Percentiles rank a stretch among this genome's conserved stretches.
phyloP scores from a whole-genome alignment of 2,113 vertebrate genomes.

The Hirundichthys speculiger region DNA sequence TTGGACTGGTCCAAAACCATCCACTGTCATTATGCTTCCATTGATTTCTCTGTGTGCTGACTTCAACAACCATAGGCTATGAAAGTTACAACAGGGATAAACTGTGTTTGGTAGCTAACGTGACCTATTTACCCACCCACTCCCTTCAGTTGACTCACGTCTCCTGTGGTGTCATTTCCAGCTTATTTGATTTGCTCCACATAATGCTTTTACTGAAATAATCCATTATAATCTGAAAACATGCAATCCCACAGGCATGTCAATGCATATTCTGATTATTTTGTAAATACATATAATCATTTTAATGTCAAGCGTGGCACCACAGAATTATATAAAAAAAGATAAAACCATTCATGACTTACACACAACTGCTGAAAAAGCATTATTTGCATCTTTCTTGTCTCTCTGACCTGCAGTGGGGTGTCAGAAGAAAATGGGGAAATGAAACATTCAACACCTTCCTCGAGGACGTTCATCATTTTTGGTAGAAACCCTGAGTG shows the following conservation, averaged over 20 bases:
- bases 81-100: constrained; percentile 40
- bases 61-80: constrained; percentile 30
- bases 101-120: constrained; percentile 43
- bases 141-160: constrained; percentile 57
- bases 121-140: constrained; percentile 71
- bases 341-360: constrained; percentile 1
- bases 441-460: constrained; percentile 32
- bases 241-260: constrained; percentile 29
- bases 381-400: neutral
- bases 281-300: neutral
- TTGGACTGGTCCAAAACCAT: constrained; percentile 23
- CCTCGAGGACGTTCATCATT: constrained; percentile 39
- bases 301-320: constrained; percentile 8
- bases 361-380: constrained; percentile 1
- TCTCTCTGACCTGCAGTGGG: constrained; percentile 18
- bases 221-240: constrained; percentile 42
- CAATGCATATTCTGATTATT: constrained; percentile 10
- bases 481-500: constrained; percentile 42
- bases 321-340: constrained; percentile 3
- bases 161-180: constrained; percentile 63
- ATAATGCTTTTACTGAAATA: constrained; percentile 47
- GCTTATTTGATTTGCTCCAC: constrained; percentile 58
- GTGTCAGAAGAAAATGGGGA: constrained; percentile 7
- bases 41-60: constrained; percentile 51
- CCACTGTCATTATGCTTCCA: constrained; percentile 48